Evolutionary conservation across 2,797 vertebrate species (phyloP).

Genomic region (Acanthurus leucopareius): DNA sequence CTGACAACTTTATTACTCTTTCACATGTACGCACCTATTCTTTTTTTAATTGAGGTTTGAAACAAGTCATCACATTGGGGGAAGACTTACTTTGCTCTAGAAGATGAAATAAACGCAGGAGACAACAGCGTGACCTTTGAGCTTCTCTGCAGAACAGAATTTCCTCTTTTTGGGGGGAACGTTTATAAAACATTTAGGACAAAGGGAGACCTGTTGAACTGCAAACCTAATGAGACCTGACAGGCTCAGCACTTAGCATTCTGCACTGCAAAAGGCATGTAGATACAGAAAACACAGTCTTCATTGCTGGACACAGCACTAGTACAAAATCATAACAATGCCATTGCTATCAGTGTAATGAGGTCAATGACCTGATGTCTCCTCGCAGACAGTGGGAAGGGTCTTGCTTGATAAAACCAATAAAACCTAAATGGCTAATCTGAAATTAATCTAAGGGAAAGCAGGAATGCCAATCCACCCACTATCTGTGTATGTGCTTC

Average conservation of each 20-base stretch:
- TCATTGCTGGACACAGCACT: slow-evolving; percentile 30
- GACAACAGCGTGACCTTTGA: slow-evolving; percentile 18
- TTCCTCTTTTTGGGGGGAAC: slow-evolving; percentile 25
- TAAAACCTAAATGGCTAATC: slow-evolving; percentile 33
- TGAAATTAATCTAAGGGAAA: slow-evolving; percentile 42
- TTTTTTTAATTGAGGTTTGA: slow-evolving; percentile 14
- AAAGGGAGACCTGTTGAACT: slow-evolving; percentile 62
- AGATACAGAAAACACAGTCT: slow-evolving; percentile 44
- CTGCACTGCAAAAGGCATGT: slow-evolving; percentile 15
- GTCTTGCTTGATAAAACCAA: slow-evolving; percentile 35
- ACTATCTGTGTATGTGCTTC: slow-evolving; percentile 12
- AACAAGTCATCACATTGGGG: background rate
- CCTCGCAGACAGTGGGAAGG: background rate
- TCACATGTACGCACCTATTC: background rate
- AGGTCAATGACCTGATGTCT: slow-evolving; percentile 27
- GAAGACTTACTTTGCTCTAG: slow-evolving; percentile 11
- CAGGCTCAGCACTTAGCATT: slow-evolving; percentile 52
- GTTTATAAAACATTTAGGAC: slow-evolving; percentile 70
- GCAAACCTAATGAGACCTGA: slow-evolving; percentile 59
- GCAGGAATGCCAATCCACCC: slow-evolving; percentile 15
- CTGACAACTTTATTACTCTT: slow-evolving; percentile 41
- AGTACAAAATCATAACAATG: slow-evolving; percentile 21
- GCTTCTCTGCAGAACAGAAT: slow-evolving; percentile 3
- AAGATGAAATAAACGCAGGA: slow-evolving; percentile 28
- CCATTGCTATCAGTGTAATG: slow-evolving; percentile 31